Conservation (phyloP, 1,140 invertebrate species). For the Zaprionus lachaisei region DNA sequence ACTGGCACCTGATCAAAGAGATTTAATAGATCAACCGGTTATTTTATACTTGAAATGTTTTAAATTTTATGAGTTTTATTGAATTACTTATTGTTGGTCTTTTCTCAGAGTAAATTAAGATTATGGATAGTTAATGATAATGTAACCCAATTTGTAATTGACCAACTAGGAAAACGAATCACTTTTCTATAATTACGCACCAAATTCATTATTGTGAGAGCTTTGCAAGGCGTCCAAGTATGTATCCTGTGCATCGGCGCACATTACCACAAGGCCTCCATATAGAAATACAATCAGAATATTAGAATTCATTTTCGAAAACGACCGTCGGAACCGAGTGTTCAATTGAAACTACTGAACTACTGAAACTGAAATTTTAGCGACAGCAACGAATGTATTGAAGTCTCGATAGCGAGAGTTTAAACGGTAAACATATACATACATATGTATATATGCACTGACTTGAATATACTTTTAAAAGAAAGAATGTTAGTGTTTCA, state of each 20-base stretch:
- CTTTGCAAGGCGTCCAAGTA: conserved; percentile 85
- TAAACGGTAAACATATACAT: conserved; percentile 9
- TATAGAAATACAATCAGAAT: conserved; percentile 36
- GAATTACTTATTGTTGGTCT: neutral
- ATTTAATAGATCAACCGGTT: neutral
- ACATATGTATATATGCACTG: neutral
- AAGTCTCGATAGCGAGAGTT: conserved; percentile 44
- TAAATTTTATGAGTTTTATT: neutral
- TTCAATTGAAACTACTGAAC: conserved; percentile 31
- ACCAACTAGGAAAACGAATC: neutral
- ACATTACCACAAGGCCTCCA: conserved; percentile 25
- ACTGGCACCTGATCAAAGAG: neutral
- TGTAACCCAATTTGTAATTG: neutral
- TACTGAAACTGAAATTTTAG: conserved; percentile 58
- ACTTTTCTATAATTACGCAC: conserved; percentile 60
- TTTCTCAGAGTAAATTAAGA: neutral
- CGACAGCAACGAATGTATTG: conserved; percentile 39
- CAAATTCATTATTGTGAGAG: conserved; percentile 79
- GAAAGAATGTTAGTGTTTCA: neutral
- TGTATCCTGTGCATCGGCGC: conserved; percentile 73
- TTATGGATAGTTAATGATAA: too few species aligned
- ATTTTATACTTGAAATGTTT: neutral
- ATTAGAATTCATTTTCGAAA: conserved; percentile 45
- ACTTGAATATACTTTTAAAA: neutral
- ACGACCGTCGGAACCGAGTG: conserved; percentile 12